Conservation (phyloP, 2,888 invertebrate genomes). For the Rhamnusium bicolor region DNA sequence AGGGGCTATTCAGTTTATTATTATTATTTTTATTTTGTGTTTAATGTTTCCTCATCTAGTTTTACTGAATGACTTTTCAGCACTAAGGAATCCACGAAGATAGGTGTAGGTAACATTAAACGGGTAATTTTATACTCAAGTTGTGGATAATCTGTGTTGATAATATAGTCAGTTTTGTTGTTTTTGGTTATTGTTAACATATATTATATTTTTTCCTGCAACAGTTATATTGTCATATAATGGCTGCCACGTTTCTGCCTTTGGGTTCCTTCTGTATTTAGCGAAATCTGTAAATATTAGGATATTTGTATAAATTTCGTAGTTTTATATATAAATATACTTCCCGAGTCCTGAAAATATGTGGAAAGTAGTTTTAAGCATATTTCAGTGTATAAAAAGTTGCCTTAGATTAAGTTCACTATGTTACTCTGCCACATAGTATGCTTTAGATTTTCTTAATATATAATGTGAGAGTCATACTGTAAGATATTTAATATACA, state of each 20-base stretch:
- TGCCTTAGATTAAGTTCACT: conserved; percentile 18
- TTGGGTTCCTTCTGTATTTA: conserved; percentile 31
- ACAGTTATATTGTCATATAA: background rate
- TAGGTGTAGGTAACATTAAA: background rate
- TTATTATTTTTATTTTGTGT: background rate
- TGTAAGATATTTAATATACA: background rate
- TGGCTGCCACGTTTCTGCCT: conserved; percentile 11
- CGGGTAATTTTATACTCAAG: background rate
- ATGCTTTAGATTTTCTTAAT: conserved; percentile 1
- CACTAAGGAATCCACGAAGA: background rate
- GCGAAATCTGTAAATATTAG: conserved; percentile 26
- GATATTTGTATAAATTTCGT: conserved; percentile 31
- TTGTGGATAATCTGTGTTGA: background rate
- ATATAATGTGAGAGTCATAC: background rate
- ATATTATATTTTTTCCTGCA: background rate
- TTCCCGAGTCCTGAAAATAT: conserved; percentile 17
- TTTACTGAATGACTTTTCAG: background rate
- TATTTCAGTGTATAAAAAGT: conserved; percentile 13
- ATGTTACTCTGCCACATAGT: conserved; percentile 21
- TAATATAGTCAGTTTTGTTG: background rate
- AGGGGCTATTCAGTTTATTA: background rate
- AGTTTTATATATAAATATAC: conserved; percentile 35
- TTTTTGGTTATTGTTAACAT: background rate
- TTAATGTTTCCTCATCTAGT: background rate
- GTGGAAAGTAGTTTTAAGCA: conserved; percentile 5